Conservation (phyloP, 2,113 vertebrate genomes). For the Ammodytes marinus region DNA sequence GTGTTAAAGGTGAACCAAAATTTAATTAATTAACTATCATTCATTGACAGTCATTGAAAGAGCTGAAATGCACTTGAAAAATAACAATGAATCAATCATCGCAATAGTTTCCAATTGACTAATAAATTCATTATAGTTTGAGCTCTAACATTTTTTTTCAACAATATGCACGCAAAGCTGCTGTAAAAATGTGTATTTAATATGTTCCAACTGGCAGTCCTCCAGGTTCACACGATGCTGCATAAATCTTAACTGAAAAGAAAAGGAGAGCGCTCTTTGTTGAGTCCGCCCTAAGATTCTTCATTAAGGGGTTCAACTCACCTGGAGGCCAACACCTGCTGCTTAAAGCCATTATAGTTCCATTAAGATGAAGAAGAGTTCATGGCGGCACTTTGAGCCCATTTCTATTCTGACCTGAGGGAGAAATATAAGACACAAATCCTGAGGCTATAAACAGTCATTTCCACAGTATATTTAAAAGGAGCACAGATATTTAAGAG, state of each 20-base stretch:
- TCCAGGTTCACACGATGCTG: not conserved
- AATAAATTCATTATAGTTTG: not conserved
- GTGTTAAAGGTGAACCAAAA: too few species aligned
- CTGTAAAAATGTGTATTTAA: not conserved
- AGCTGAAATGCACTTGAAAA: not conserved
- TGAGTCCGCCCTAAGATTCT: not conserved
- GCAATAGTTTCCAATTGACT: not conserved
- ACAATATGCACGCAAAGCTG: not conserved
- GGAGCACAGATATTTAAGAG: slow-evolving; percentile 38
- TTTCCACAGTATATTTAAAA: slow-evolving; percentile 62
- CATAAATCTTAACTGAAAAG: slow-evolving; percentile 28
- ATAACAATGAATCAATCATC: not conserved
- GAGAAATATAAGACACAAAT: slow-evolving; percentile 53
- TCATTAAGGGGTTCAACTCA: slow-evolving; percentile 51
- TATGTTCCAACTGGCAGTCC: not conserved
- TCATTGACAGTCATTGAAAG: too few species aligned
- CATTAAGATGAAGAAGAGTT: slow-evolving; percentile 55
- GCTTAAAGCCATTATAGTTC: slow-evolving; percentile 54
- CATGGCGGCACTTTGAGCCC: slow-evolving; percentile 44
- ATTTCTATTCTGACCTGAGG: slow-evolving; percentile 58
- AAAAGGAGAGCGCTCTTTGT: slow-evolving; percentile 12
- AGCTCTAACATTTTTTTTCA: not conserved
- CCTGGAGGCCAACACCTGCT: slow-evolving; percentile 32
- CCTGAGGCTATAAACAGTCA: slow-evolving; percentile 61
- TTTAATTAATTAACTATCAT: too few species aligned